A percentile compares a stretch with the other conserved stretches of the same genome.
phyloP scores from a whole-genome alignment of 2,888 invertebrate species.

The Mylabris sibirica region DNA sequence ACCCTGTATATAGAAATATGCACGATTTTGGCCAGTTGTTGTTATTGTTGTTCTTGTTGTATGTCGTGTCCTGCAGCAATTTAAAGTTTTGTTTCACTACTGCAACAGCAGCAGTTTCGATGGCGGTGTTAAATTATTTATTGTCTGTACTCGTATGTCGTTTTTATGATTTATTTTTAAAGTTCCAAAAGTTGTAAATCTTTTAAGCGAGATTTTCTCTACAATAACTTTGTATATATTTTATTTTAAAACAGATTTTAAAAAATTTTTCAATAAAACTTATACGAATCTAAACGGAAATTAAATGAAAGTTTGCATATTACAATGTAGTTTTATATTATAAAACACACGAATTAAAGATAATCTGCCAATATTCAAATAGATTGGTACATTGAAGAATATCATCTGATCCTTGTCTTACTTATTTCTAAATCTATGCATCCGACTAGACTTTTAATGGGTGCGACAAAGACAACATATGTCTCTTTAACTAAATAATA shows the following conservation, averaged over 20 bases:
- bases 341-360: background rate
- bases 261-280: background rate
- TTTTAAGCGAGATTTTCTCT: background rate
- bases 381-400: too few relatives aligned
- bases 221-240: background rate
- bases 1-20: too few relatives aligned
- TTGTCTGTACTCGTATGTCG: slow-evolving; percentile 31
- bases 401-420: too few relatives aligned
- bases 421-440: too few relatives aligned
- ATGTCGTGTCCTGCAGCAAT: slow-evolving; percentile 6
- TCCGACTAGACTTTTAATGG: too few relatives aligned
- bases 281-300: background rate
- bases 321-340: background rate
- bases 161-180: slow-evolving; percentile 28
- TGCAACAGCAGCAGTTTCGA: background rate
- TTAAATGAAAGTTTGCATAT: background rate
- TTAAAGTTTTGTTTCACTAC: background rate
- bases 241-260: too few relatives aligned
- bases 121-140: slow-evolving; percentile 28
- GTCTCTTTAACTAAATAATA: too few relatives aligned
- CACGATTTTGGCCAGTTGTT: background rate
- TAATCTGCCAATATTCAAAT: background rate
- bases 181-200: slow-evolving; percentile 1
- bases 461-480: too few relatives aligned
- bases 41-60: background rate